These are phyloP conservation scores for Drosophila demipolita DNA, from an alignment of 2,888 invertebrate species.

Conservation along the genomic window DNA sequence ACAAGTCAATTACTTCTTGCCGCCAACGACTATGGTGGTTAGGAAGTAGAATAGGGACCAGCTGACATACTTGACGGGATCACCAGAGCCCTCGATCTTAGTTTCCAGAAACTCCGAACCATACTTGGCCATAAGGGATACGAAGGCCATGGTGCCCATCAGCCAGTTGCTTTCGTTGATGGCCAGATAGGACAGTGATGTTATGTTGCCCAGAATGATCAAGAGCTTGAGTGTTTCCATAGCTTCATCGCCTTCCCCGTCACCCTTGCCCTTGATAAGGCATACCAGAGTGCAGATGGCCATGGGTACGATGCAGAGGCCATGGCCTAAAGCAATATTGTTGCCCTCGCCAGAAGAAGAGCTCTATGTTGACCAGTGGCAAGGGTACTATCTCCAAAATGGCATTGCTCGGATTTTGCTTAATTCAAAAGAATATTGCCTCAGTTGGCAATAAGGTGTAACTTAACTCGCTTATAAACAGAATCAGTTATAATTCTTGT, in stretches of 20 bases:
- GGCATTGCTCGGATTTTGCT: too few species aligned
- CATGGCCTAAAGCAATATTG: too few species aligned
- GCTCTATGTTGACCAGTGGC: too few species aligned
- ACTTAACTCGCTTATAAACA: not conserved
- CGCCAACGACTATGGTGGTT: conserved; percentile 33
- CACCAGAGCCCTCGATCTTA: too few species aligned
- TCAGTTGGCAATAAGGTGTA: not conserved
- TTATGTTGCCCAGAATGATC: conserved; percentile 75
- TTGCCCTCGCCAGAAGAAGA: too few species aligned
- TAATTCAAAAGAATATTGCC: not conserved
- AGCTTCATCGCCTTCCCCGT: conserved; percentile 11
- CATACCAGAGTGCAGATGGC: too few species aligned
- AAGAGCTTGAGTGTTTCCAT: conserved; percentile 60
- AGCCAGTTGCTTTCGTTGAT: conserved; percentile 12
- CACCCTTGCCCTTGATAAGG: too few species aligned
- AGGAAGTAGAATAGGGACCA: conserved; percentile 60
- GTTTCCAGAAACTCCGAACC: too few species aligned
- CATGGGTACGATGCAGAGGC: too few species aligned
- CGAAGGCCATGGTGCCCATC: too few species aligned
- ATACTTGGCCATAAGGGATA: too few species aligned
- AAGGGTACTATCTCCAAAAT: too few species aligned
- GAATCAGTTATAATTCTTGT: not conserved
- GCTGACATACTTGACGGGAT: conserved; percentile 48
- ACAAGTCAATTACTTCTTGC: conserved; percentile 42
- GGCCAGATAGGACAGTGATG: conserved; percentile 71